phyloP scores from a whole-genome alignment of 1,140 invertebrate genomes.

The Tyrophagus putrescentiae region DNA sequence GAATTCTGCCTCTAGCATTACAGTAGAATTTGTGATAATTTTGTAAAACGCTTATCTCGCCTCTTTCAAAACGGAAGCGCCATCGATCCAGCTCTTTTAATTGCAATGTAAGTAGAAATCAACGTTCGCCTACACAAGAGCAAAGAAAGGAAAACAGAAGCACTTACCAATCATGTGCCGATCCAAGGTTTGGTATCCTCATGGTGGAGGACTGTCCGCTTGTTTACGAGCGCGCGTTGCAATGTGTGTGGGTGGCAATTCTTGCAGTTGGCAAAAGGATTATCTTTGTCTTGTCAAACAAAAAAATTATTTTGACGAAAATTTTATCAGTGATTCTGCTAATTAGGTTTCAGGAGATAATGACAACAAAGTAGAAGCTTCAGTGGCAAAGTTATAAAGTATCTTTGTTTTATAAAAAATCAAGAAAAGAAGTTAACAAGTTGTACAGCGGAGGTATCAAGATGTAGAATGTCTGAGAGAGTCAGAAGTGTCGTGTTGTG shows the following conservation, averaged over 20 bases:
- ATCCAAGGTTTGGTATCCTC: background rate
- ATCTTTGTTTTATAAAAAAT: too few relatives aligned
- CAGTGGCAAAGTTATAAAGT: background rate
- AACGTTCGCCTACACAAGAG: background rate
- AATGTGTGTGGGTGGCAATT: background rate
- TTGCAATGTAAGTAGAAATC: too few relatives aligned
- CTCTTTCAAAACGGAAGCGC: background rate
- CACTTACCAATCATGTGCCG: conserved; percentile 1
- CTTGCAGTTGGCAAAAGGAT: background rate
- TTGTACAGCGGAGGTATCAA: too few relatives aligned
- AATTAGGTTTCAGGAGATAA: background rate
- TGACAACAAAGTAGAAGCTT: background rate
- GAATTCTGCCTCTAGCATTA: too few relatives aligned
- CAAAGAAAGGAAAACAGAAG: background rate
- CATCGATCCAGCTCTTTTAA: background rate
- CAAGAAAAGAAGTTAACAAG: too few relatives aligned
- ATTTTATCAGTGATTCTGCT: background rate
- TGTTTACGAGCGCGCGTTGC: background rate
- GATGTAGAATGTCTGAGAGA: too few relatives aligned
- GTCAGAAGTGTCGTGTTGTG: too few relatives aligned
- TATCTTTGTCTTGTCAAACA: background rate
- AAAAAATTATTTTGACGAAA: background rate
- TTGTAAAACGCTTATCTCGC: background rate
- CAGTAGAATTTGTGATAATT: too few relatives aligned
- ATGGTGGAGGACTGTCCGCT: background rate